Percentiles rank a stretch among this genome's conserved stretches.
These are phyloP conservation scores for Drosophila repleta DNA, from an alignment of 1,140 invertebrate species.

Conservation along the genomic window DNA sequence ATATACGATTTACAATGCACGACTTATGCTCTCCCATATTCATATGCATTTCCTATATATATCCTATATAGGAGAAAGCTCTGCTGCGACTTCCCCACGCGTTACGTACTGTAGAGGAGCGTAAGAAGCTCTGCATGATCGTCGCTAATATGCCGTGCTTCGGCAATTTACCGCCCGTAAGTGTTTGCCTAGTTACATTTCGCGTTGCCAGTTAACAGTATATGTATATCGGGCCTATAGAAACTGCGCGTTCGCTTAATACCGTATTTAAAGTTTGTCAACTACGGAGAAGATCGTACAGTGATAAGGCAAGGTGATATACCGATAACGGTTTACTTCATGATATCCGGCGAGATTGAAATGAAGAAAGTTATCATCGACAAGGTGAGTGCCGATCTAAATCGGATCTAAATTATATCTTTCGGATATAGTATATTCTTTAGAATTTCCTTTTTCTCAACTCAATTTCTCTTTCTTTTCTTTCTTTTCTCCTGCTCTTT, in stretches of 20 bases:
- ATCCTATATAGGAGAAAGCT: conserved; percentile 43
- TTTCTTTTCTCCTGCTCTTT: too few species aligned
- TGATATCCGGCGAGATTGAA: conserved; percentile 62
- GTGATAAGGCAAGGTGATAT: conserved; percentile 43
- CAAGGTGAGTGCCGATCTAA: conserved; percentile 56
- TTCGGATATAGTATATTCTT: too few species aligned
- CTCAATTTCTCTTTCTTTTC: not conserved
- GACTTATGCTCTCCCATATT: not conserved
- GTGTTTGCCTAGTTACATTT: conserved; percentile 4
- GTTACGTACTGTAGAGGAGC: conserved; percentile 44
- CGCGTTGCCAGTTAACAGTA: not conserved
- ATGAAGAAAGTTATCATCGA: conserved; percentile 44
- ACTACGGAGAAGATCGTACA: conserved; percentile 25
- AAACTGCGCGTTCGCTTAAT: conserved; percentile 60
- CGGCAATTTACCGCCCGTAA: conserved; percentile 49
- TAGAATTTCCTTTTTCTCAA: too few species aligned
- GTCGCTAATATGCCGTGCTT: conserved; percentile 52
- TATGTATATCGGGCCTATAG: conserved; percentile 7
- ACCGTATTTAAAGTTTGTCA: conserved; percentile 44
- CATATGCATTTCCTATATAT: not conserved
- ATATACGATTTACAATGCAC: too few species aligned
- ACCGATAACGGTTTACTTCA: conserved; percentile 53
- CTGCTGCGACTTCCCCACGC: conserved; percentile 40
- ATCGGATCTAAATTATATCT: too few species aligned
- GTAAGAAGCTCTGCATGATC: conserved; percentile 56